Percentiles rank a stretch among this genome's conserved stretches.
phyloP scores from a whole-genome alignment of 2,113 vertebrate genomes.

The Aspiorhynchus laticeps region DNA sequence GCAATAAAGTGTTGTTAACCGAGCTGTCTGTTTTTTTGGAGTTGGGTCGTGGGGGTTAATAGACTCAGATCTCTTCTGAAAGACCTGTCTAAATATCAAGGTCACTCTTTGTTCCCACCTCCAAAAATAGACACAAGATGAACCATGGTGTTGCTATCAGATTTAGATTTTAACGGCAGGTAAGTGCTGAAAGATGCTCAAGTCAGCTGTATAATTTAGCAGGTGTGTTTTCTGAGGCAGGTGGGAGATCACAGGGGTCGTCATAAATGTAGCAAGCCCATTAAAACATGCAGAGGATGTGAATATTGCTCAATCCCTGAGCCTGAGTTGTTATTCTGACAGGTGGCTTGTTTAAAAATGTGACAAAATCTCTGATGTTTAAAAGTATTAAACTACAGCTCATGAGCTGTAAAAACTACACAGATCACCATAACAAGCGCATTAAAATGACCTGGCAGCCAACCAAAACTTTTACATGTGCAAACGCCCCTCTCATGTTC shows the following conservation, averaged over 20 bases:
- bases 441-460: neutral
- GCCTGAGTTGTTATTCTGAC: neutral
- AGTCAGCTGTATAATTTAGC: neutral
- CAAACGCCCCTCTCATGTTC: too few relatives aligned
- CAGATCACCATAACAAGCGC: neutral
- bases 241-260: too few relatives aligned
- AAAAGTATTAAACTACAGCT: too few relatives aligned
- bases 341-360: neutral
- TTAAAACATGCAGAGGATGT: neutral
- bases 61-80: constrained; percentile 4
- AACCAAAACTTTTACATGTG: neutral
- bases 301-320: neutral
- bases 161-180: neutral
- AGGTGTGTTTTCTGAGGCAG: neutral
- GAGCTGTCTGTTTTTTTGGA: constrained; percentile 36
- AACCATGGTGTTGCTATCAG: neutral
- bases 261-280: neutral
- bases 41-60: neutral
- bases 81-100: neutral
- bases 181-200: neutral
- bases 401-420: too few relatives aligned
- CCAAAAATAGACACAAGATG: neutral
- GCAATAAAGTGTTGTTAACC: constrained; percentile 46
- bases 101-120: constrained; percentile 14
- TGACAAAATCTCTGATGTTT: neutral